Conservation (phyloP, 2,113 vertebrate genomes). For the Phyllostomus discolor region DNA sequence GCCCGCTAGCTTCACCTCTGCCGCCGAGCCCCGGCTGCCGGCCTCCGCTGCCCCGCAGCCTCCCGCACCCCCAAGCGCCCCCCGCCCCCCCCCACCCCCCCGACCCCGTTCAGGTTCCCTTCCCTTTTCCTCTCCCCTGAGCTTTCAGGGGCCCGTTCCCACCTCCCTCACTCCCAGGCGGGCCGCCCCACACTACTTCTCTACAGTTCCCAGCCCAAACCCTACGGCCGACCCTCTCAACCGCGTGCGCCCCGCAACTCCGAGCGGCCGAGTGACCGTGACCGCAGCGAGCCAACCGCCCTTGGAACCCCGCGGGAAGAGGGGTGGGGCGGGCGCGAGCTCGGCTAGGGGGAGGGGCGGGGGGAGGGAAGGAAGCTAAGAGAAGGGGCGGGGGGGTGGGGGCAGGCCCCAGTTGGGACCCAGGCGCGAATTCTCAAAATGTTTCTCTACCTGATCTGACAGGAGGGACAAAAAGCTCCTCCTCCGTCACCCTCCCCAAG, state of each 20-base stretch:
- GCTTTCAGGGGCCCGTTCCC: neutral
- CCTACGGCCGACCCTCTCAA: neutral
- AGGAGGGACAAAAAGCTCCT: neutral
- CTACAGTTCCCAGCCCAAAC: neutral
- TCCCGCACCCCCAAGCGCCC: neutral
- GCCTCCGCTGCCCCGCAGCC: neutral
- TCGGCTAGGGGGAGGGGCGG: neutral
- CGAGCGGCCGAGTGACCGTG: slow-evolving; percentile 23
- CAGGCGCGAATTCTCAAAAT: neutral
- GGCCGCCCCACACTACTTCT: slow-evolving; percentile 20
- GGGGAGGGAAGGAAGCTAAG: neutral
- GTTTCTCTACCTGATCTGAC: neutral
- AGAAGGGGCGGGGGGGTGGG: neutral
- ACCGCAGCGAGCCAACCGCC: slow-evolving; percentile 55
- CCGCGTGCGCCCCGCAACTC: slow-evolving; percentile 28
- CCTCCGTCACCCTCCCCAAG: neutral
- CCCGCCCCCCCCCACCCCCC: no score
- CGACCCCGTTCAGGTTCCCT: neutral
- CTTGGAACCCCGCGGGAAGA: slow-evolving; percentile 46
- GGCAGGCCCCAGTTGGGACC: neutral
- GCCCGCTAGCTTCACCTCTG: neutral
- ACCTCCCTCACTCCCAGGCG: neutral
- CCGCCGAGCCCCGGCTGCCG: neutral
- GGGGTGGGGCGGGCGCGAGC: slow-evolving; percentile 25
- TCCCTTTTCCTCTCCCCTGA: neutral